These are phyloP conservation scores for Brienomyrus brachyistius DNA, from an alignment of 2,113 vertebrate genomes.

Conservation along the genomic window DNA sequence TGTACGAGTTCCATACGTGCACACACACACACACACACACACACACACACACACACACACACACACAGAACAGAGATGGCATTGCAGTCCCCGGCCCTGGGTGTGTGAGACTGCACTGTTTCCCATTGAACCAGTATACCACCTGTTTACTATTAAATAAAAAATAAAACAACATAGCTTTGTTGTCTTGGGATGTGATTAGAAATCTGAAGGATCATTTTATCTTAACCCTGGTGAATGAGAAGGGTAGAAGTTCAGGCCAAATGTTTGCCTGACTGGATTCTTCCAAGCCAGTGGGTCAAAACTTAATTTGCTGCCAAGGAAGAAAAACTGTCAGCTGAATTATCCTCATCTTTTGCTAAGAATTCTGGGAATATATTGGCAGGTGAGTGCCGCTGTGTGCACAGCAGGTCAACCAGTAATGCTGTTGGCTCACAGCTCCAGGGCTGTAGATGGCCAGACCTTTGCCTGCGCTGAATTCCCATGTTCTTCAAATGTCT, in stretches of 20 bases:
- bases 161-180: background rate
- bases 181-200: background rate
- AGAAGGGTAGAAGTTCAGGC: background rate
- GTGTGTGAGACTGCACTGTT: background rate
- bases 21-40: too few relatives aligned
- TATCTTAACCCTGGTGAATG: background rate
- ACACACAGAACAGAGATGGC: background rate
- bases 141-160: background rate
- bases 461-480: background rate
- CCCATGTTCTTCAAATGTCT: background rate
- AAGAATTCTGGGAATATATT: background rate
- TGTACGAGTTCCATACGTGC: background rate
- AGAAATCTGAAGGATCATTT: background rate
- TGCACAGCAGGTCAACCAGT: background rate
- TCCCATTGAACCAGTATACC: background rate
- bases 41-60: background rate
- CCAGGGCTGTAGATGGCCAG: background rate
- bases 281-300: slow-evolving; percentile 22
- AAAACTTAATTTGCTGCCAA: slow-evolving; percentile 4
- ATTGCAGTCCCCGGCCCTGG: background rate
- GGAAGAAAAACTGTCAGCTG: slow-evolving; percentile 12
- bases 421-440: background rate
- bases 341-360: background rate
- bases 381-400: background rate
- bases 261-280: slow-evolving; percentile 12